Base-by-base conservation (phyloP, 2,888 invertebrate genomes). In the Thecocarcelia acutangulata region DNA sequence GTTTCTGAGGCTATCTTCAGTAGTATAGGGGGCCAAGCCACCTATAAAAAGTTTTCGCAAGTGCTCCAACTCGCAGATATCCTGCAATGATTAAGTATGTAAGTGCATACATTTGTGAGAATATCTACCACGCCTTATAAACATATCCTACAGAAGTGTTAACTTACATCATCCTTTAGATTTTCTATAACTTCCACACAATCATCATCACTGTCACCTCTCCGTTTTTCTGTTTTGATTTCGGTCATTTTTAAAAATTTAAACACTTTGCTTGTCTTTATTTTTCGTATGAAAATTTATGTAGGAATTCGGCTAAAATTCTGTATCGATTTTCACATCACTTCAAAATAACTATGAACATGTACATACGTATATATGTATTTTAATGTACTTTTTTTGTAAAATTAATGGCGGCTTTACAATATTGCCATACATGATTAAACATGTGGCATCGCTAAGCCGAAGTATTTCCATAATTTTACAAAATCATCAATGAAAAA, bases 1-100 rank as follows among this genome's bases (percentile, higher is more conserved):
- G 80, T 94, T 94, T 88, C 97, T 97, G 9, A 98, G 91, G 11
- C 96, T 95, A 48, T 97, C 95, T 87, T 98, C 98, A 15, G 96
- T 96, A 3, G 98, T 98, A 84, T 97, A 94, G 88, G 97, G 97
- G 87, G 97, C 97, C 69, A 98, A 91, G 9, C 98, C 98, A n/a
- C 98, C 98, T 87, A 98, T 98, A 88, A 98, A 98, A 42, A 98
- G 91, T 90, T 98, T 98, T 42, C 97, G 92, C 86, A 96, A 93
- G 88, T 97, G 95, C 89, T 97, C 97, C 82, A 90, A 81, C 82
- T 91, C 91, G 69, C 88, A 88, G 70, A 90, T 89, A 50, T 90
- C 89, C 90, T 91, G 69, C 3, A 33, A 58, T 42, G 75, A n/a
- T n/a, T 44, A 0, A 21, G 33, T n/a, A 56, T n/a, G 9, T 3